Base-by-base conservation (phyloP, 2,888 invertebrate genomes). In the Cephus pygmeus region DNA sequence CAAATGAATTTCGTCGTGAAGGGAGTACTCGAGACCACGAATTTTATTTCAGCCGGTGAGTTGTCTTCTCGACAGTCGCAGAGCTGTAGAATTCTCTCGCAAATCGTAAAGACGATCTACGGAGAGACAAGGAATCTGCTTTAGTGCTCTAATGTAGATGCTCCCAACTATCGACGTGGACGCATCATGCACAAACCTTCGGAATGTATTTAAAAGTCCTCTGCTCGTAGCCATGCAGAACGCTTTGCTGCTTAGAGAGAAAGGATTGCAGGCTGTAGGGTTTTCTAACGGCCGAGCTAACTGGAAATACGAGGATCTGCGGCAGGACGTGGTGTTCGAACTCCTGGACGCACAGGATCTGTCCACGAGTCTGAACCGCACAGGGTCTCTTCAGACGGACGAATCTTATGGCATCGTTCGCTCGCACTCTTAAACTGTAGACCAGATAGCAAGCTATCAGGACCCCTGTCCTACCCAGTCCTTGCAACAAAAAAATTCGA, bases 381-480 rank as follows among this genome's bases (percentile, higher is more conserved):
- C 95, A 94, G 0, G 96, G 95, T 71, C 97, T 92, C 91, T 95
- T 95, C 88, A 94, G 93, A 81, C 97, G 92, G 69, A 97, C 96
- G 84, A 95, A 95, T 68, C 95, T 94, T 80, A 97, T 96, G 6
- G 97, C 97, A 83, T 97, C 96, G 88, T 95, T 95, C 11, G 97
- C 96, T 76, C 94, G 92, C 76, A 96, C 94, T 81, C 96, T 93
- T 85, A 96, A 92, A 12, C 95, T 95, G 92, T 96, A 97, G 34
- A 98, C 95, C 77, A 98, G 93, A 92, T 96, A 97, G 89, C 97
- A 97, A 0, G 97, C 96, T 82, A 98, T 96, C 40, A 98, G 92
- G 68, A 97, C 97, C 0, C 98, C 97, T 0, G 97, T 98, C 81
- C 98, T 92, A 4, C 97, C 97, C 73, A 96, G 92, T 83, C 96